Conservation (phyloP, 2,113 vertebrate genomes). For the Ceyx cyanopectus region DNA sequence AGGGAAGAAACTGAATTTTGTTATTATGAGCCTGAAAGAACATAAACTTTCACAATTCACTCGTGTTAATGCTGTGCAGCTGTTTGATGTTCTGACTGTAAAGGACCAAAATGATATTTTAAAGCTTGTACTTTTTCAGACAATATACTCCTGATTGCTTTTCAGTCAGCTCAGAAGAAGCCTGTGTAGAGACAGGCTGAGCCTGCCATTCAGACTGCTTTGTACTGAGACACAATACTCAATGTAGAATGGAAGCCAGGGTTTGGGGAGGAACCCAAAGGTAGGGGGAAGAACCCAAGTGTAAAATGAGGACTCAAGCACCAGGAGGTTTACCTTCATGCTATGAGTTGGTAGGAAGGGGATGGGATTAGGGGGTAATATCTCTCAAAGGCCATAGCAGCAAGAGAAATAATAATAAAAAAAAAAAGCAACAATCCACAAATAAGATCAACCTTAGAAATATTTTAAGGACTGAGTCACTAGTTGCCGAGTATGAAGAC, state of each 20-base stretch:
- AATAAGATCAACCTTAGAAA: background rate
- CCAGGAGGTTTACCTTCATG: background rate
- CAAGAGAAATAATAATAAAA: background rate
- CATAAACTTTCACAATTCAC: slow-evolving; percentile 11
- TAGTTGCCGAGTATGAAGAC: background rate
- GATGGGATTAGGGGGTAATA: background rate
- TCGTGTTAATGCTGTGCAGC: slow-evolving; percentile 36
- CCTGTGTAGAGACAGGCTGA: slow-evolving; percentile 23
- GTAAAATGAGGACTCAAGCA: background rate
- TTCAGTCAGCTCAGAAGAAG: slow-evolving; percentile 49
- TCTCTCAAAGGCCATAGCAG: background rate
- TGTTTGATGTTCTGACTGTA: slow-evolving; percentile 43
- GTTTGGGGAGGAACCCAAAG: background rate
- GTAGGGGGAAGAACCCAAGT: background rate
- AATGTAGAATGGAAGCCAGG: background rate
- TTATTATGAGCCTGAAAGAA: slow-evolving; percentile 31
- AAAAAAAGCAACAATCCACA: background rate
- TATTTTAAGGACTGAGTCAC: background rate
- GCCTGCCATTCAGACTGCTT: background rate
- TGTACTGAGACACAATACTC: background rate
- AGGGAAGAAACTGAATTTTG: slow-evolving; percentile 16
- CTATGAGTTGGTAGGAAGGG: background rate
- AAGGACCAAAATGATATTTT: slow-evolving; percentile 47
- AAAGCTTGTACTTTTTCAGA: slow-evolving; percentile 29
- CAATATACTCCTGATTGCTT: slow-evolving; percentile 56